Base-by-base conservation (phyloP, 2,797 vertebrate species). In the Rhinophrynus dorsalis region DNA sequence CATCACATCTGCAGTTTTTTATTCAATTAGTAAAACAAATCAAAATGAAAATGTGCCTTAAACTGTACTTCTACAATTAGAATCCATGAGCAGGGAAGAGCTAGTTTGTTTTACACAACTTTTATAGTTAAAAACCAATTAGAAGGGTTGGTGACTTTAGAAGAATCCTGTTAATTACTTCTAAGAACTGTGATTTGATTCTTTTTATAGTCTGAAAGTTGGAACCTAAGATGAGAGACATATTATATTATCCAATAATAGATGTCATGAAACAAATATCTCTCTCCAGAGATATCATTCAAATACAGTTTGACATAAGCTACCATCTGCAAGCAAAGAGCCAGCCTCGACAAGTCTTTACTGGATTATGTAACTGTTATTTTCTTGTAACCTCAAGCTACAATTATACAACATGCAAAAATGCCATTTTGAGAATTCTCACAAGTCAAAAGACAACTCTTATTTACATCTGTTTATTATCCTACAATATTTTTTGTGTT, bases 311-410 rank as follows among this genome's bases (percentile, higher is more conserved):
- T 63, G 54, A 50, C 59, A 58, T 64, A n/a, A 65, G 17, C 48
- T 65, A 42, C 35, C 44, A 59, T 72, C 44, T 58, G 33, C 20
- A 72, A 30, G 12, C 50, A 42, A n/a, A 23, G 52, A 51, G 30
- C 44, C 44, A 72, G 54, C 30, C 54, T 24, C n/a, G 5, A 12
- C 69, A 72, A 58, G 54, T 32, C 52, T 32, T 64, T 48, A 8
- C 42, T 50, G 42, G 52, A 40, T 72, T 72, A 72, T 56, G 61
- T 52, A 72, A 72, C 61, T 35, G 50, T 40, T 64, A 30, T 71
- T 71, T 63, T 71, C 58, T 38, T 64, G 50, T 71, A 71, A 64
- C 68, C 51, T 38, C 42, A 45, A 71, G 68, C 59, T 64, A 71
- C 48, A 63, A 57, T 71, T 64, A 57, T 54, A 57, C 26, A 65